A percentile compares a stretch with the other conserved stretches of the same genome.
phyloP scores from a whole-genome alignment of 1,140 invertebrate genomes.

The Pachyrhynchus sulphureomaculatus region DNA sequence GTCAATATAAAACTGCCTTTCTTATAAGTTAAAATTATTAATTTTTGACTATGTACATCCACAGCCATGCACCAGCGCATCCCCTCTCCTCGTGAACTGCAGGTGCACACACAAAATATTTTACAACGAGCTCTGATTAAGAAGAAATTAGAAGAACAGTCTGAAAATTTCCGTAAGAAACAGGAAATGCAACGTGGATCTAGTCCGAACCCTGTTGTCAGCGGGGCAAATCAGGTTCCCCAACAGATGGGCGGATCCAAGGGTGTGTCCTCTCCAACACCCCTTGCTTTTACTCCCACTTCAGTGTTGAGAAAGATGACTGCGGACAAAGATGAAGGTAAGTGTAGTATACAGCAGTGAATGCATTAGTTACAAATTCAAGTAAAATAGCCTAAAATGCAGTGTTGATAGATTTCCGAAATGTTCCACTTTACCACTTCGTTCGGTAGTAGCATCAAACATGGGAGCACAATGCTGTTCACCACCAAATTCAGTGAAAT shows the following conservation, averaged over 20 bases:
- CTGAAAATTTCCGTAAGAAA: slow-evolving; percentile 75
- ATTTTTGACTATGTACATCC: too few relatives aligned
- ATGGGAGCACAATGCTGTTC: too few relatives aligned
- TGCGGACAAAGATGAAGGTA: slow-evolving; percentile 73
- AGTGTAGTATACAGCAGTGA: too few relatives aligned
- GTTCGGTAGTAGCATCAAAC: too few relatives aligned
- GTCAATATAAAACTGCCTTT: too few relatives aligned
- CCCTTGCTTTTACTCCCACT: slow-evolving; percentile 84
- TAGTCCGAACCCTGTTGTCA: slow-evolving; percentile 35
- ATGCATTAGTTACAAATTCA: too few relatives aligned
- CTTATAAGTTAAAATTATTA: too few relatives aligned
- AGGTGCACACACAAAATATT: slow-evolving; percentile 77
- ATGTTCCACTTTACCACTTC: too few relatives aligned
- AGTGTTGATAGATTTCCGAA: too few relatives aligned
- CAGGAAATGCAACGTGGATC: slow-evolving; percentile 65
- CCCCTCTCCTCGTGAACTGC: slow-evolving; percentile 79
- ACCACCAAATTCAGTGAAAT: too few relatives aligned
- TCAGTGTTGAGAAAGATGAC: slow-evolving; percentile 90
- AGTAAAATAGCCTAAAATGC: too few relatives aligned
- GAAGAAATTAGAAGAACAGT: slow-evolving; percentile 83
- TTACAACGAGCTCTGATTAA: slow-evolving; percentile 82
- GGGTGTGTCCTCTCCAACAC: slow-evolving; percentile 60
- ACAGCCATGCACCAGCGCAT: slow-evolving; percentile 68
- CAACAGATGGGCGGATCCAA: slow-evolving; percentile 35
- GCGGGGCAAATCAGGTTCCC: slow-evolving; percentile 14